Percentiles rank a stretch among this genome's conserved stretches.
Evolutionary conservation across 2,888 invertebrate genomes (phyloP).

Genomic region (Eilema depressum): DNA sequence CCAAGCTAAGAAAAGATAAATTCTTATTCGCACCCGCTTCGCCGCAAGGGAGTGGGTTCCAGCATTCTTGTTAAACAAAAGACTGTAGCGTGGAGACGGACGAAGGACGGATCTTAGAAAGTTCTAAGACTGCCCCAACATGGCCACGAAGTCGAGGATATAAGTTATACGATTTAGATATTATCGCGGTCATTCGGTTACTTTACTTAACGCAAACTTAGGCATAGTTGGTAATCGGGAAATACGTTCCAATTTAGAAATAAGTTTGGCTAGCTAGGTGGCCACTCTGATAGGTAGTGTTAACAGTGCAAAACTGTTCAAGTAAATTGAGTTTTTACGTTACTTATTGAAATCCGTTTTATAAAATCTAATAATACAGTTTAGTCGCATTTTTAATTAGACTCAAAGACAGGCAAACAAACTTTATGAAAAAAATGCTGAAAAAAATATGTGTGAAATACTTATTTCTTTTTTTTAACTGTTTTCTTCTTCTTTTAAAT

Average conservation of each 20-base stretch:
- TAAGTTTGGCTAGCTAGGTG: background rate
- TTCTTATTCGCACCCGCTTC: constrained; percentile 47
- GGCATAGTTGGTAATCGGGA: background rate
- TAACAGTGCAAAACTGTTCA: background rate
- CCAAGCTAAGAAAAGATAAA: constrained; percentile 48
- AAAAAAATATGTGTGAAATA: no score
- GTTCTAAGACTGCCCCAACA: constrained; percentile 39
- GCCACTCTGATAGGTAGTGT: background rate
- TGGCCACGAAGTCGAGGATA: constrained; percentile 52
- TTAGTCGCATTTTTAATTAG: no score
- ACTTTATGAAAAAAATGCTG: no score
- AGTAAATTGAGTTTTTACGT: background rate
- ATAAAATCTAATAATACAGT: no score
- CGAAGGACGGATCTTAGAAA: constrained; percentile 29
- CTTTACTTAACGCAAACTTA: background rate
- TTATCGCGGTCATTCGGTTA: background rate
- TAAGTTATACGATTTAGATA: background rate
- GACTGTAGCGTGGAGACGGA: constrained; percentile 61
- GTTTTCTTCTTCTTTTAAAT: no score
- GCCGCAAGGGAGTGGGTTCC: constrained; percentile 58
- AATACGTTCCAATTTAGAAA: constrained; percentile 1
- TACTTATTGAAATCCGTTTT: no score
- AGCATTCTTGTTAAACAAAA: constrained; percentile 73
- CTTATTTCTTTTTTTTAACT: no score
- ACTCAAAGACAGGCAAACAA: no score